A percentile compares a stretch with the other conserved stretches of the same genome.
phyloP scores from a whole-genome alignment of 1,140 invertebrate species.

The Drosophila nigromelanica region DNA sequence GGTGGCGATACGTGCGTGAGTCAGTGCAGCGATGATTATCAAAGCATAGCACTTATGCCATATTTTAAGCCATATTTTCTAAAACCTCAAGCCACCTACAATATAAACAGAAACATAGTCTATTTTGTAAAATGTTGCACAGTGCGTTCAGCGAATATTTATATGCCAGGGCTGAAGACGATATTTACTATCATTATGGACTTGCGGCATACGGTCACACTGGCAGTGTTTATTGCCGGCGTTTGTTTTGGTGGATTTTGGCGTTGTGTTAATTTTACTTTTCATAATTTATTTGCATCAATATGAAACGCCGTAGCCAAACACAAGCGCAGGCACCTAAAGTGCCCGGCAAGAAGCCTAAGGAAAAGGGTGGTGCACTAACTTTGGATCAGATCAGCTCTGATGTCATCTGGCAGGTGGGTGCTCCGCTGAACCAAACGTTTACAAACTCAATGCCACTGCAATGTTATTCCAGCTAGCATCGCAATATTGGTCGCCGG shows the following conservation, averaged over 20 bases:
- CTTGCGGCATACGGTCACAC: constrained; percentile 16
- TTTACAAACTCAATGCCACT: constrained; percentile 7
- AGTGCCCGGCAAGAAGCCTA: constrained; percentile 30
- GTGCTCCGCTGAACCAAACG: constrained; percentile 38
- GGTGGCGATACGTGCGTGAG: neutral
- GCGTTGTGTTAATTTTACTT: constrained; percentile 11
- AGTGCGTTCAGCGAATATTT: neutral
- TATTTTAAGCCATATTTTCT: neutral
- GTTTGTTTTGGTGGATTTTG: constrained; percentile 55
- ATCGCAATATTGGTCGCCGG: constrained; percentile 94
- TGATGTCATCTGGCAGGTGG: constrained; percentile 79
- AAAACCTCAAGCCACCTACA: too few relatives aligned
- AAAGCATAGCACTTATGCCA: too few relatives aligned
- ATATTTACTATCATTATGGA: neutral
- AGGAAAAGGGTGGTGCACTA: constrained; percentile 84
- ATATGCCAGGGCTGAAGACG: neutral
- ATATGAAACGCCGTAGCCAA: constrained; percentile 69
- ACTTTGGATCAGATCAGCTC: constrained; percentile 94
- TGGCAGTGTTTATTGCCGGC: constrained; percentile 38
- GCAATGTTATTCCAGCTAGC: constrained; percentile 87
- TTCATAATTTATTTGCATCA: neutral
- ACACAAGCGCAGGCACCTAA: constrained; percentile 28
- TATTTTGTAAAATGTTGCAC: neutral
- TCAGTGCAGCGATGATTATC: neutral
- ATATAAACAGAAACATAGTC: too few relatives aligned